A percentile compares a stretch with the other conserved stretches of the same genome.
Evolutionary conservation across 2,888 invertebrate genomes (phyloP).

Genomic region (Galerucella pusilla): DNA sequence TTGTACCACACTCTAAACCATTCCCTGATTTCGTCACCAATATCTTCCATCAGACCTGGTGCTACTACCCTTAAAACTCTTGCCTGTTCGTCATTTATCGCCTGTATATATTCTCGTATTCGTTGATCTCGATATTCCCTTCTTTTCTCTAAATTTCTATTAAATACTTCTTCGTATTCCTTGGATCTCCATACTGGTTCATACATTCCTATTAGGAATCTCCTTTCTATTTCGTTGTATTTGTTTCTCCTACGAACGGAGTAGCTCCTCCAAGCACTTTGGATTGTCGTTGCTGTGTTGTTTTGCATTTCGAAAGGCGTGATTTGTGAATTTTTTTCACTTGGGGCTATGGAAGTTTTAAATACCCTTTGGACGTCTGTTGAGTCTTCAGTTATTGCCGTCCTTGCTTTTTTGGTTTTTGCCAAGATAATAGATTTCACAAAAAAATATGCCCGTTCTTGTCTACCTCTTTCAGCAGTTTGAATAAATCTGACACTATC

Average conservation of each 20-base stretch:
- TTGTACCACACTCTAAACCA: constrained; percentile 80
- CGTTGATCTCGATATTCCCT: constrained; percentile 66
- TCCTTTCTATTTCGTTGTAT: constrained; percentile 63
- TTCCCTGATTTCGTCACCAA: constrained; percentile 78
- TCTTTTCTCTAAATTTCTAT: constrained; percentile 66
- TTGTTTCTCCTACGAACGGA: constrained; percentile 64
- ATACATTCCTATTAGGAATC: constrained; percentile 70
- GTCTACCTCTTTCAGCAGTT: constrained; percentile 66
- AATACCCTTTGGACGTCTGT: constrained; percentile 17
- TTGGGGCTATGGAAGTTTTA: constrained; percentile 15
- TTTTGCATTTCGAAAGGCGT: not conserved
- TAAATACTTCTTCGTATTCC: constrained; percentile 65
- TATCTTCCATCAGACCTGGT: constrained; percentile 77
- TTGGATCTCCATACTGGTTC: constrained; percentile 67
- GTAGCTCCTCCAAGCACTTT: constrained; percentile 66
- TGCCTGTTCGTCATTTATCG: constrained; percentile 67
- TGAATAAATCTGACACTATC: constrained; percentile 63
- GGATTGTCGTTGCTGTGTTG: constrained; percentile 60
- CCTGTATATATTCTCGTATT: constrained; percentile 65
- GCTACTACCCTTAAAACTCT: constrained; percentile 67
- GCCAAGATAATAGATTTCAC: constrained; percentile 18
- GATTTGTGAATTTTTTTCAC: constrained; percentile 27
- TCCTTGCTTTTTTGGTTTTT: constrained; percentile 23
- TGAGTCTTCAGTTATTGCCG: not conserved
- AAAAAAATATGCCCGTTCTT: constrained; percentile 56